Evolutionary conservation across 2,888 invertebrate species (phyloP), one percentile per base, ranked within the genome.

Genomic region (Hypomecis atomaria): DNA sequence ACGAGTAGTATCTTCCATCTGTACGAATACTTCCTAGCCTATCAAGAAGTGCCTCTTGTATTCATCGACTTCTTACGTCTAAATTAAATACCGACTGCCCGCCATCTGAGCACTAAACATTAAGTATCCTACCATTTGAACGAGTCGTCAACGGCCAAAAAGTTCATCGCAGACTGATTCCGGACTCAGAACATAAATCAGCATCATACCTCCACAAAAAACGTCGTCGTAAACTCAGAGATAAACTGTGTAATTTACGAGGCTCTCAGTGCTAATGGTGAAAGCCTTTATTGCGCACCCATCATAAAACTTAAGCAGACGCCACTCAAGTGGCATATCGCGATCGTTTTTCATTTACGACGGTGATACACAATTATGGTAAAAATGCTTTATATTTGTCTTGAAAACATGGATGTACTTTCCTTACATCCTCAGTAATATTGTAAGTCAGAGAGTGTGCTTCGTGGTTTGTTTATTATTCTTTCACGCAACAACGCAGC

Each of bases 181-280:
- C 57, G 60, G 59, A 52, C 57, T 56, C 60, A 38, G 34, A 37
- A 65, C 65, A 65, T 65, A 65, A 65, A 65, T 65, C 65, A 60
- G 53, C 65, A 65, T 60, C 64, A 59, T 64, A 53, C 66, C 61
- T 53, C 58, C 45, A 67, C 63, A 70, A 70, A 71, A 74, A 73
- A 72, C 67, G 54, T 43, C 43, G 67, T 70, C 72, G 71, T 75
- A 75, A 75, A 75, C 62, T 59, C 73, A 78, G 71, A 83, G 82
- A 85, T 85, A 85, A 84, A 79, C 75, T 77, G 73, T 77, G 78
- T 86, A 85, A 86, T 85, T 86, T 86, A 86, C 81, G 86, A 84
- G 75, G 79, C 85, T 84, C 80, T 85, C 78, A 82, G 81, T 82
- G 78, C 82, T 86, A 85, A 86, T 86, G 83, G 85, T 72, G 71